Conservation (phyloP, 1,140 invertebrate genomes). For the Antheraea mylitta region DNA sequence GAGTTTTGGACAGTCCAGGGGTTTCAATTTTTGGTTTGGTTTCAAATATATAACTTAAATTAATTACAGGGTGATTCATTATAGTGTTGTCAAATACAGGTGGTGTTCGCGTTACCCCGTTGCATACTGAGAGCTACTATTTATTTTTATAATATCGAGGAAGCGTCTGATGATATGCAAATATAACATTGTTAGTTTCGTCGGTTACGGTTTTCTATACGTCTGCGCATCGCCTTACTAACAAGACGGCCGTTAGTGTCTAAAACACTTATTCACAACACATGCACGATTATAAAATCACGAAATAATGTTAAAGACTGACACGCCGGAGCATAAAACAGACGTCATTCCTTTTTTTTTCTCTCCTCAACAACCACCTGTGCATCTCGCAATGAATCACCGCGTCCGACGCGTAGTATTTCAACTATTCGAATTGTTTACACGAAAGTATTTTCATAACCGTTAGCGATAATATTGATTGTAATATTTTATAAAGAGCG, state of each 20-base stretch:
- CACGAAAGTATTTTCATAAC: conserved; percentile 23
- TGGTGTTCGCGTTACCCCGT: too few relatives aligned
- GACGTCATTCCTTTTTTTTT: conserved; percentile 23
- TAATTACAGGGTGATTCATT: too few relatives aligned
- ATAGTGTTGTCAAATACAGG: too few relatives aligned
- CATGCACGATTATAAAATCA: conserved; percentile 21
- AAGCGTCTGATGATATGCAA: neutral
- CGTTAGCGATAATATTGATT: conserved; percentile 14
- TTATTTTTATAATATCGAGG: neutral
- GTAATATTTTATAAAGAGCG: neutral
- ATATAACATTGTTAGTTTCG: too few relatives aligned
- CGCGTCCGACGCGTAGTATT: conserved; percentile 9
- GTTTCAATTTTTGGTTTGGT: too few relatives aligned
- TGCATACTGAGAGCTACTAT: neutral
- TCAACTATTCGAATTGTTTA: conserved; percentile 16
- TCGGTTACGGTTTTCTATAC: neutral
- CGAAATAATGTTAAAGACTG: conserved; percentile 18
- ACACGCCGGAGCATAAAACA: conserved; percentile 15
- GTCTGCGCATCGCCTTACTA: conserved; percentile 11
- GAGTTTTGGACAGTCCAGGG: too few relatives aligned
- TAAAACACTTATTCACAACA: conserved; percentile 16
- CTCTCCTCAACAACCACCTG: neutral
- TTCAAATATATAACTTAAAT: too few relatives aligned
- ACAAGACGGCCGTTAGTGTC: conserved; percentile 10
- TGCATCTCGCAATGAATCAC: conserved; percentile 20